Percentiles rank a stretch among this genome's conserved stretches.
phyloP scores from a whole-genome alignment of 2,888 invertebrate genomes.

The Rhorus exstirpatorius region DNA sequence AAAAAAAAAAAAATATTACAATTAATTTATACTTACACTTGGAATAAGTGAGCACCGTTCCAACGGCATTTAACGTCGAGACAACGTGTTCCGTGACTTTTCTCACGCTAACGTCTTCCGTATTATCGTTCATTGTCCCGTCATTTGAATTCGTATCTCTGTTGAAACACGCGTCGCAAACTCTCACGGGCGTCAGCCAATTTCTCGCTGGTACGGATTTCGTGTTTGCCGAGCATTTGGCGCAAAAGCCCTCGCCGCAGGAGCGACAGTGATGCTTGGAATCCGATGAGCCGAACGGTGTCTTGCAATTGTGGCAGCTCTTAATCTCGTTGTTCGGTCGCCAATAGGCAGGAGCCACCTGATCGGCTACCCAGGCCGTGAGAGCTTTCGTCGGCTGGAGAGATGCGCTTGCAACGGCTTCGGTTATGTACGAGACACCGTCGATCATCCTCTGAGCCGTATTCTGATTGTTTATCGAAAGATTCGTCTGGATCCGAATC shows the following conservation, averaged over 20 bases:
- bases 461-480: conserved; percentile 85
- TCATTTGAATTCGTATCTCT: conserved; percentile 81
- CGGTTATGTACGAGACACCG: conserved; percentile 89
- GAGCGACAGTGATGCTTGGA: conserved; percentile 92
- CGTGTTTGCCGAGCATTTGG: conserved; percentile 89
- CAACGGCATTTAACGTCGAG: conserved; percentile 90
- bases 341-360: conserved; percentile 93
- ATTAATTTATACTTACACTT: conserved; percentile 87
- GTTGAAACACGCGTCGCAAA: conserved; percentile 90
- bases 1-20: not conserved
- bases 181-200: conserved; percentile 91
- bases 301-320: conserved; percentile 89
- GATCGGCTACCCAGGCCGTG: conserved; percentile 92
- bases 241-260: conserved; percentile 94
- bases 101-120: conserved; percentile 87
- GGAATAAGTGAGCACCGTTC: conserved; percentile 91
- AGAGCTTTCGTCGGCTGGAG: conserved; percentile 91
- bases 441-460: conserved; percentile 90
- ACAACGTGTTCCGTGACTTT: conserved; percentile 91
- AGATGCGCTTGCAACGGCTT: conserved; percentile 89
- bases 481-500: conserved; percentile 52
- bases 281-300: conserved; percentile 87
- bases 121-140: conserved; percentile 74
- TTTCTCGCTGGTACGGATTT: conserved; percentile 91
- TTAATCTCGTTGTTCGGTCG: conserved; percentile 91